phyloP scores from a whole-genome alignment of 2,888 invertebrate species.

The Charanyca ferruginea region DNA sequence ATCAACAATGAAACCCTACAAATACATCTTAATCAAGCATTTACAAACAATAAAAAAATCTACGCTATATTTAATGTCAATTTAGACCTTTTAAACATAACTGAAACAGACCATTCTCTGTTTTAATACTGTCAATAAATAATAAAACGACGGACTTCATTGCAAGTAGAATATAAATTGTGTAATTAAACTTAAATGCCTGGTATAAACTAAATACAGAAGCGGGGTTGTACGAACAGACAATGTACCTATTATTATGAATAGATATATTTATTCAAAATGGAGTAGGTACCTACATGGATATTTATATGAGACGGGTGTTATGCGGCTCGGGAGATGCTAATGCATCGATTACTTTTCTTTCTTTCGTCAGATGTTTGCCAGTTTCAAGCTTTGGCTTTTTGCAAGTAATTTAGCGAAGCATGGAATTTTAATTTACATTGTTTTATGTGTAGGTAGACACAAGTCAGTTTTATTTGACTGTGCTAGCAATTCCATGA shows the following conservation, averaged over 20 bases:
- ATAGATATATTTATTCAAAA: constrained; percentile 35
- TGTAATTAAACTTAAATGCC: constrained; percentile 86
- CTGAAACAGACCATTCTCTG: constrained; percentile 70
- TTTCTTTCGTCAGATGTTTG: constrained; percentile 21
- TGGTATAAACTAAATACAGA: constrained; percentile 80
- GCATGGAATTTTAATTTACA: constrained; percentile 24
- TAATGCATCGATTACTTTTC: constrained; percentile 35
- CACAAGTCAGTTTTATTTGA: neutral
- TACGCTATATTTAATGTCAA: constrained; percentile 53
- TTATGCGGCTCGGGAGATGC: constrained; percentile 12
- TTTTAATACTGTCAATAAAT: constrained; percentile 82
- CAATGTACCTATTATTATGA: constrained; percentile 65
- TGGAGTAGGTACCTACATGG: too few species aligned
- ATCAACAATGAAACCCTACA: neutral
- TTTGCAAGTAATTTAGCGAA: constrained; percentile 10
- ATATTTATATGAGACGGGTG: constrained; percentile 48
- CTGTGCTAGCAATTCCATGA: neutral
- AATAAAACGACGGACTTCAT: constrained; percentile 84
- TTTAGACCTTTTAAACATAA: constrained; percentile 61
- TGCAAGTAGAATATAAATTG: constrained; percentile 89
- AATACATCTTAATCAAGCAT: constrained; percentile 6
- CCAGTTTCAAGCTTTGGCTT: constrained; percentile 21
- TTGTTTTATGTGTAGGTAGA: neutral
- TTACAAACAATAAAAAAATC: constrained; percentile 37
- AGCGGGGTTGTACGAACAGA: constrained; percentile 65